These are phyloP conservation scores for Zoanthus sociatus DNA, from an alignment of 92 coral and sea anemone species.

Conservation along the genomic window DNA sequence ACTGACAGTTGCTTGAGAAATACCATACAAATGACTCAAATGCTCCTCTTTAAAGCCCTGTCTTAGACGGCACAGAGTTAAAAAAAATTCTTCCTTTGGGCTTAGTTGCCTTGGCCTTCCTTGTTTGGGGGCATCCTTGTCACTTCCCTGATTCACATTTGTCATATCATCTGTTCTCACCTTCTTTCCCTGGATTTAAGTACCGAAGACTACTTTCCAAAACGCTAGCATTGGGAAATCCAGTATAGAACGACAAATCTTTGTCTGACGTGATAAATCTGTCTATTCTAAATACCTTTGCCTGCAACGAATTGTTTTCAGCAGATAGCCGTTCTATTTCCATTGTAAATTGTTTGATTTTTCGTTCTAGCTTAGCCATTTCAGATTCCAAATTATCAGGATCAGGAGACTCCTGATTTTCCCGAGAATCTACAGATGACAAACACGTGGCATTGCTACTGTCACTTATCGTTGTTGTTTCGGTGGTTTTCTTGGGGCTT, in stretches of 20 bases:
- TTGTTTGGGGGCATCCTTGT: slow-evolving; percentile 53
- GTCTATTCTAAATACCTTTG: slow-evolving; percentile 44
- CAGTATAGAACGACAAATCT: slow-evolving; percentile 65
- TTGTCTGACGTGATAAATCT: slow-evolving; percentile 53
- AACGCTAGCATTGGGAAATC: slow-evolving; percentile 61
- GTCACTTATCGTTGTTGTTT: background rate
- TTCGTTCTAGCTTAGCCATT: background rate
- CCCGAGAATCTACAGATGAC: background rate
- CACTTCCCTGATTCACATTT: background rate
- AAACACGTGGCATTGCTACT: background rate
- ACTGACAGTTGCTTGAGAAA: slow-evolving; percentile 61
- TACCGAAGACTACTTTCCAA: slow-evolving; percentile 63
- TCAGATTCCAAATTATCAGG: background rate
- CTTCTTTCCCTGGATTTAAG: slow-evolving; percentile 70
- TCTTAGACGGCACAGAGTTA: slow-evolving; percentile 63
- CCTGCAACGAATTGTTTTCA: slow-evolving; percentile 29
- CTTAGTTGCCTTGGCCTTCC: slow-evolving; percentile 54
- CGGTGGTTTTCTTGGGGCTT: background rate
- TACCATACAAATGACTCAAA: slow-evolving; percentile 59
- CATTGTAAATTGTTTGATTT: background rate
- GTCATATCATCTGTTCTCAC: slow-evolving; percentile 64
- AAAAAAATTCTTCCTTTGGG: slow-evolving; percentile 69
- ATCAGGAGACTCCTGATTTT: background rate
- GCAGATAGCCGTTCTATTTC: background rate
- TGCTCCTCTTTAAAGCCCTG: slow-evolving; percentile 73